Base-by-base conservation (phyloP, 2,888 invertebrate species). In the Drosophila affinis region DNA sequence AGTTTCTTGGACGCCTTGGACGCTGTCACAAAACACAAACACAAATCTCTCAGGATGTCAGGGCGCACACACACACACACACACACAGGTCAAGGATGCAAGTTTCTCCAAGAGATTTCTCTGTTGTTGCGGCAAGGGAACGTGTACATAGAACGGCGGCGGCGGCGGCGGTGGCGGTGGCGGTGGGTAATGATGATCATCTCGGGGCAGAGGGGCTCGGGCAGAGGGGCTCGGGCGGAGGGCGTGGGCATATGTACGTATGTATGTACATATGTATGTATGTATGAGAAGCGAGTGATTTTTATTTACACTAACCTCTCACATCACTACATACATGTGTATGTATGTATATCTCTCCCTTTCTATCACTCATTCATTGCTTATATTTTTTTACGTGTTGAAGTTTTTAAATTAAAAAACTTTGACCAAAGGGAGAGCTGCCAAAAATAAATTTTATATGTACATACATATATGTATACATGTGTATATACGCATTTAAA, bases 401-500 rank as follows among this genome's bases (percentile, higher is more conserved):
- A 89, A 89, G 79, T 88, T 89, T 88, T 89, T 87, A 88, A 88
- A 88, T 88, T 88, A 88, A 89, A 89, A 89, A 88, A 87, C 84
- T 88, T 88, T 89, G 84, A 72, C 84, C 75, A 76, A 71, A 53
- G 70, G 44, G 3, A 21, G 21, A 71, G 52, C 61, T 69, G 69
- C 72, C 62, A 62, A 53, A 55, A 55, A 29, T 29, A 52, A 17
- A n/a, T 52, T 39, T 27, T 52, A 32, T n/a, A 46, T 48, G 29
- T 29, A 24, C 34, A 48, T 44, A 44, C 21, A 21, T 21, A 21
- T 46, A 32, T n/a, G 32, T 39, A 7, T 27, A 24, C 34, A 48
- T 44, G 44, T 3, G 0, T 21, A 21, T 21, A 49, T 27, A 34
- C 34, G 27, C 14, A 21, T 46, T 9, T 58, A 46, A 24, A 49